A percentile compares a stretch with the other conserved stretches of the same genome.
Evolutionary conservation across 1,140 invertebrate genomes (phyloP).

Genomic region (Thereuonema tuberculata): DNA sequence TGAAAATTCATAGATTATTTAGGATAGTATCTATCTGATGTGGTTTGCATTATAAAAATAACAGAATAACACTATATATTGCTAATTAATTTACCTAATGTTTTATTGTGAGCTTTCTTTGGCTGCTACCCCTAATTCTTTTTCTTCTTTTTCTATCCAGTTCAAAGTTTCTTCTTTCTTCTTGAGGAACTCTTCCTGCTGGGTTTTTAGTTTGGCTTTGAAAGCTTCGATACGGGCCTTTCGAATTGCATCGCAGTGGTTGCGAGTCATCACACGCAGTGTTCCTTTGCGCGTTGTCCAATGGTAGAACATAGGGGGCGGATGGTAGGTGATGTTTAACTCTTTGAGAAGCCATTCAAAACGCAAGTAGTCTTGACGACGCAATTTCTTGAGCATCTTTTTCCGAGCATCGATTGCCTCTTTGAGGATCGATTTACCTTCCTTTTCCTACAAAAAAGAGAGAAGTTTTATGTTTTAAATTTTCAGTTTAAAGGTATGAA

Average conservation of each 20-base stretch:
- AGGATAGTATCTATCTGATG: too few relatives aligned
- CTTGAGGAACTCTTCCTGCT: slow-evolving; percentile 50
- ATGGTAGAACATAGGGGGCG: slow-evolving; percentile 30
- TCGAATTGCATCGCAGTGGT: slow-evolving; percentile 49
- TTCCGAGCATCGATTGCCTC: slow-evolving; percentile 60
- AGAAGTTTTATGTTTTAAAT: too few relatives aligned
- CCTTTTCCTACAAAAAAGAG: slow-evolving; percentile 38
- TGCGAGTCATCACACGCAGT: slow-evolving; percentile 44
- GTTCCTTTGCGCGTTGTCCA: slow-evolving; percentile 50
- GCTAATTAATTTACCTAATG: too few relatives aligned
- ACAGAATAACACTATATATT: too few relatives aligned
- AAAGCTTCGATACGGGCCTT: slow-evolving; percentile 48
- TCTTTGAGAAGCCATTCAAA: slow-evolving; percentile 76
- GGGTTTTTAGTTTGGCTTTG: slow-evolving; percentile 41
- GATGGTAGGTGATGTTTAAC: slow-evolving; percentile 59
- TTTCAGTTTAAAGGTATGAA: too few relatives aligned
- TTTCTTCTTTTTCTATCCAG: slow-evolving; percentile 55
- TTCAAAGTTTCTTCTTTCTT: slow-evolving; percentile 42
- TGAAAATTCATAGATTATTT: too few relatives aligned
- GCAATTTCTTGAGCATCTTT: slow-evolving; percentile 49
- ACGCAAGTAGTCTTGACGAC: slow-evolving; percentile 59
- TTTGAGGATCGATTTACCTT: slow-evolving; percentile 41
- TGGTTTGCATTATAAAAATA: too few relatives aligned
- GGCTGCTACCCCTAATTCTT: slow-evolving; percentile 42
- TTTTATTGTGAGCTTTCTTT: slow-evolving; percentile 49